Conservation (phyloP, 2,888 invertebrate species). For the Campopleginae sp. region DNA sequence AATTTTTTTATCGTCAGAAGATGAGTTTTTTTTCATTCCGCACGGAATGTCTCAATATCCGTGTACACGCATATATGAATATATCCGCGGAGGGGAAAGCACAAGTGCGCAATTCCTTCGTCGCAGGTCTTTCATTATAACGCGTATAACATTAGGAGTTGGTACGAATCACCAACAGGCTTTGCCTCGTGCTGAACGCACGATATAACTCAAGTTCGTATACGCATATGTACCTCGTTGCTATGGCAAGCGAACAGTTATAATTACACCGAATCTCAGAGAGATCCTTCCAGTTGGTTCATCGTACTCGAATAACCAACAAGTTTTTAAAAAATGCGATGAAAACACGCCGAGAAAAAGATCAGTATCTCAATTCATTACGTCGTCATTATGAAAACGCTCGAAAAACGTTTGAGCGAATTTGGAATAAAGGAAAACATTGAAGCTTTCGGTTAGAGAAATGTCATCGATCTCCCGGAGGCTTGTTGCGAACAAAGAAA, state of each 20-base stretch:
- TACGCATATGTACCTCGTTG: constrained; percentile 7
- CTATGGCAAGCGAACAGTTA: constrained; percentile 33
- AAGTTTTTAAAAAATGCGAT: neutral
- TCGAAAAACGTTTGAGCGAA: neutral
- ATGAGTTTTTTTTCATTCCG: neutral
- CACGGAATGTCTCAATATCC: constrained; percentile 13
- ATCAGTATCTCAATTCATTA: neutral
- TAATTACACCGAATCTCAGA: constrained; percentile 7
- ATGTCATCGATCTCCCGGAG: constrained; percentile 38
- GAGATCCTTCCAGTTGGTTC: constrained; percentile 22
- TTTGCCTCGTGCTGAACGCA: constrained; percentile 29
- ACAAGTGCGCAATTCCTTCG: constrained; percentile 66
- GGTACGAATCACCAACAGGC: constrained; percentile 45
- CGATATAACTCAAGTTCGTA: constrained; percentile 2
- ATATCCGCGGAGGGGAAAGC: constrained; percentile 25
- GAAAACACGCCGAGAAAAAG: neutral
- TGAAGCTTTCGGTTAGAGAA: neutral
- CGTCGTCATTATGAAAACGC: neutral
- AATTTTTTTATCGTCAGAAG: neutral
- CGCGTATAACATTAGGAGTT: constrained; percentile 28
- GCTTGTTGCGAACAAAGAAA: constrained; percentile 45
- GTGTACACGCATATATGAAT: neutral
- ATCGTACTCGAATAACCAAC: constrained; percentile 1
- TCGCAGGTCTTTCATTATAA: constrained; percentile 55
- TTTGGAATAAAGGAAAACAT: neutral